phyloP scores from a whole-genome alignment of 2,888 invertebrate genomes.

The Hirtodrosophila alboralis region DNA sequence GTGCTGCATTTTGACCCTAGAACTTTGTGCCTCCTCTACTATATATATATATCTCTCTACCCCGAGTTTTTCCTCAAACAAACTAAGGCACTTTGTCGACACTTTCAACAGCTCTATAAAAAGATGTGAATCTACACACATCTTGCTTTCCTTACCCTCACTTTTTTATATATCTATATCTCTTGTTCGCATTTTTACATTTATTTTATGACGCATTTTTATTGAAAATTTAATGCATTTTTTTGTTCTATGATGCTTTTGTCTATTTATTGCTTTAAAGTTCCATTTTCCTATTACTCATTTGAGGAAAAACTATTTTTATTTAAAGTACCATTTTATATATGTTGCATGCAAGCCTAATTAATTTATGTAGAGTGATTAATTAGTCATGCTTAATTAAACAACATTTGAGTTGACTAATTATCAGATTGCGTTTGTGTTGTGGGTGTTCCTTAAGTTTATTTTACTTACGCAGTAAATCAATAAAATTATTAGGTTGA shows the following conservation, averaged over 20 bases:
- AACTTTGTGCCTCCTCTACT: conserved; percentile 13
- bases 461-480: conserved; percentile 43
- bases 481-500: conserved; percentile 21
- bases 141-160: background rate
- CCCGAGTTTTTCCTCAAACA: no score
- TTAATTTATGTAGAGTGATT: conserved; percentile 19
- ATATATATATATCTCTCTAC: no score
- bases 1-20: conserved; percentile 49
- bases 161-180: no score
- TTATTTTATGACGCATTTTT: conserved; percentile 72
- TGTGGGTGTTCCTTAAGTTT: conserved; percentile 15
- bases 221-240: conserved; percentile 73
- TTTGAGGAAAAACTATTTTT: conserved; percentile 7
- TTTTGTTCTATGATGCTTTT: conserved; percentile 39
- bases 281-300: conserved; percentile 12
- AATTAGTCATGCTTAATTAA: conserved; percentile 47
- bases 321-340: no score
- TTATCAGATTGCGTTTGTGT: conserved; percentile 33
- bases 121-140: conserved; percentile 32
- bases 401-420: conserved; percentile 12
- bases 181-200: conserved; percentile 43
- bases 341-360: no score
- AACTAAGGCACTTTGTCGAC: conserved; percentile 66
- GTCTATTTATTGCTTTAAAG: conserved; percentile 43
- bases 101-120: conserved; percentile 51